Percentiles rank a stretch among this genome's conserved stretches.
Evolutionary conservation across 2,113 vertebrate genomes (phyloP).

Genomic region (Eupsittula cactorum): DNA sequence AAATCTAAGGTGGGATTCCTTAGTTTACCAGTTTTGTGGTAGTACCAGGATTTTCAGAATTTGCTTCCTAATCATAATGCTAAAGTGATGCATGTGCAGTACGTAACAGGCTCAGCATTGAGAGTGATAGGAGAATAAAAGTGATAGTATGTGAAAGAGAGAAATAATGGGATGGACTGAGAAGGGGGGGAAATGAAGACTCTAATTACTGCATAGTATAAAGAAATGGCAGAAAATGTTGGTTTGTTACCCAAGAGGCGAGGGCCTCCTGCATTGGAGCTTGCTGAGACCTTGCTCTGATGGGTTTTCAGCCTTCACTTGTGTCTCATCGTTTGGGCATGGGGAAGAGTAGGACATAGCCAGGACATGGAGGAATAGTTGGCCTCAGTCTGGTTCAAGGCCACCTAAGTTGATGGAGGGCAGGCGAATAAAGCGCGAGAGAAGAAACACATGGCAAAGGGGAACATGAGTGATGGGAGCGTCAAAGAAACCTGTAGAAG

Average conservation of each 20-base stretch:
- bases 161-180: not conserved
- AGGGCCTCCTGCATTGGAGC: accelerated
- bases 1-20: not conserved
- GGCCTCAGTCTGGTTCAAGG: not conserved
- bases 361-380: not conserved
- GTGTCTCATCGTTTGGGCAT: accelerated
- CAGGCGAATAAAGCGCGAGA: not conserved
- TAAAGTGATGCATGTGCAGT: not conserved
- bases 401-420: not conserved
- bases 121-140: not conserved
- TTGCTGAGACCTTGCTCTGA: not conserved
- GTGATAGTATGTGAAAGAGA: not conserved
- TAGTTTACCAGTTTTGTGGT: not conserved
- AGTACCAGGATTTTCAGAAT: not conserved
- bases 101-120: not conserved
- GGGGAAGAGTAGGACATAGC: not conserved
- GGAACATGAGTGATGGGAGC: not conserved
- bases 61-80: not conserved
- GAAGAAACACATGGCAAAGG: not conserved
- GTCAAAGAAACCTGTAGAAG: not conserved
- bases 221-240: not conserved
- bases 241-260: accelerated
- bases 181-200: not conserved
- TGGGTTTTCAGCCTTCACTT: not conserved
- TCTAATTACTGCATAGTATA: not conserved